Evolutionary conservation across 2,888 invertebrate genomes (phyloP).

Genomic region (Dasysyrphus albostriatus): DNA sequence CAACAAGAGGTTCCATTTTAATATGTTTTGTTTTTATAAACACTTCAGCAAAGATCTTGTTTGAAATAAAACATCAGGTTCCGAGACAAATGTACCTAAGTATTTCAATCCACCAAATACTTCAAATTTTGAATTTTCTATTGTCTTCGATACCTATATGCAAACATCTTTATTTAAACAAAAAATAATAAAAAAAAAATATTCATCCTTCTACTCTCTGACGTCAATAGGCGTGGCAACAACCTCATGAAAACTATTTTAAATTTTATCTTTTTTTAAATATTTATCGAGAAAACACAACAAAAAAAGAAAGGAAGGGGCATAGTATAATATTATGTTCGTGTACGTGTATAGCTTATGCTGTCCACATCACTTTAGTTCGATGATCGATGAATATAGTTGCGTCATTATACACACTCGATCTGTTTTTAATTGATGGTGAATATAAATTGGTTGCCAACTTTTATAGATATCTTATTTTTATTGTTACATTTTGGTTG

Average conservation of each 20-base stretch:
- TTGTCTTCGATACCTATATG: neutral
- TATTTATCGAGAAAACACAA: neutral
- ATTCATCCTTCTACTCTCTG: neutral
- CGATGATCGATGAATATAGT: slow-evolving; percentile 26
- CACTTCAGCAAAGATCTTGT: too few species aligned
- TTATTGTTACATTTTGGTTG: too few species aligned
- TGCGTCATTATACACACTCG: slow-evolving; percentile 22
- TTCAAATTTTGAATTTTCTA: neutral
- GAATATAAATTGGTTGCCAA: slow-evolving; percentile 11
- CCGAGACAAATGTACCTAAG: too few species aligned
- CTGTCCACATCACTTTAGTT: slow-evolving; percentile 2
- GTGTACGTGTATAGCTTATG: neutral
- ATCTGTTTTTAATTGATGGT: slow-evolving; percentile 32
- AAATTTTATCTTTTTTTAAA: neutral
- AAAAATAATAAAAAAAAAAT: neutral
- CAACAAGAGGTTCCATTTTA: too few species aligned
- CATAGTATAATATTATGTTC: neutral
- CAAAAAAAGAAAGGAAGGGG: neutral
- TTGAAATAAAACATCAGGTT: too few species aligned
- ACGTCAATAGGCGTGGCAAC: slow-evolving; percentile 23
- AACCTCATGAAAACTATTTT: slow-evolving; percentile 20
- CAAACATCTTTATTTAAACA: neutral
- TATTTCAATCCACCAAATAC: neutral
- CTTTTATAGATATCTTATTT: neutral
- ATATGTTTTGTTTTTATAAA: too few species aligned